Conservation (phyloP, 2,888 invertebrate species). For the Meandrusa payeni region DNA sequence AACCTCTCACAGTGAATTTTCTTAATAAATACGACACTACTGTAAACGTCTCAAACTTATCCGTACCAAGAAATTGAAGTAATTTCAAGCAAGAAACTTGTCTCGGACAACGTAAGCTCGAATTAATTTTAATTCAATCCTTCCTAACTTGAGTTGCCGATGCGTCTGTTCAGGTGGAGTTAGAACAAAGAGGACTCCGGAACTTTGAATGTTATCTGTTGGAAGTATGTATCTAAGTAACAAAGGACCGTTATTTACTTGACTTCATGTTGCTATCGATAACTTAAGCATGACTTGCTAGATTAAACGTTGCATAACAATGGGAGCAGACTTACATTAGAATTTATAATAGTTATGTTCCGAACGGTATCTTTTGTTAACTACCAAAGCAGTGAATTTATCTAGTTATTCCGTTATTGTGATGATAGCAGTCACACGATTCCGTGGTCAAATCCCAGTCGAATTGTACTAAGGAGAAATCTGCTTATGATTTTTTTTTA, state of each 20-base stretch:
- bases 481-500: too few relatives aligned
- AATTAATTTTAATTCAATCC: conserved; percentile 33
- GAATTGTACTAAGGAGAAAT: too few relatives aligned
- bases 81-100: conserved; percentile 20
- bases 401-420: too few relatives aligned
- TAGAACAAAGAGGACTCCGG: conserved; percentile 24
- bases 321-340: background rate
- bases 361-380: background rate
- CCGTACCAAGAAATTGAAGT: conserved; percentile 3
- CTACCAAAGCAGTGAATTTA: too few relatives aligned
- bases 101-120: conserved; percentile 25
- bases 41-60: too few relatives aligned
- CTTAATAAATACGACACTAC: too few relatives aligned
- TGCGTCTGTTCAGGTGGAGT: conserved; percentile 26
- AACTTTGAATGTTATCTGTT: conserved; percentile 29
- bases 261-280: conserved; percentile 16
- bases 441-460: too few relatives aligned
- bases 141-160: conserved; percentile 19
- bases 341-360: background rate
- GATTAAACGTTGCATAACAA: conserved; percentile 5
- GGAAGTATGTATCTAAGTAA: conserved; percentile 23
- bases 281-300: conserved; percentile 14
- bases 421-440: too few relatives aligned
- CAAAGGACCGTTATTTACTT: conserved; percentile 22
- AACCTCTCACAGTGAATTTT: too few relatives aligned